Evolutionary conservation across 2,113 vertebrate genomes (phyloP).

Genomic region (Myrmophylax atrothorax): DNA sequence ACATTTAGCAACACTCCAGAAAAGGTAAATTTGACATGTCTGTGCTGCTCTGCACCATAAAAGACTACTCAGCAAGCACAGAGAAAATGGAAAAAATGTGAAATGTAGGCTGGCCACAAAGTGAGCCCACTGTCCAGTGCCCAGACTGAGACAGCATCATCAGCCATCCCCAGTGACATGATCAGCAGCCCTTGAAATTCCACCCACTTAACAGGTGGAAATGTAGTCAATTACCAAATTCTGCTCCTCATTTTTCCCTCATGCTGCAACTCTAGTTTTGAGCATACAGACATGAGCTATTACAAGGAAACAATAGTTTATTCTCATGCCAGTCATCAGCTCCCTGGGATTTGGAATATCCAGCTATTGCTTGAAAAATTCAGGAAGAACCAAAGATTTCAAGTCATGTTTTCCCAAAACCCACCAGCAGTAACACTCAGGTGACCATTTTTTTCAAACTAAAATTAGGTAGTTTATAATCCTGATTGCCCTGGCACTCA

Average conservation of each 20-base stretch:
- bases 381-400: background rate
- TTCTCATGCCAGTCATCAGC: background rate
- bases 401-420: background rate
- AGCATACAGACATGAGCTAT: background rate
- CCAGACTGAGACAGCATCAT: background rate
- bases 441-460: background rate
- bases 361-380: background rate
- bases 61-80: background rate
- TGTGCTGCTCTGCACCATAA: background rate
- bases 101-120: background rate
- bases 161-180: background rate
- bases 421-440: background rate
- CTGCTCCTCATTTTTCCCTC: background rate
- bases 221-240: background rate
- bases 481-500: background rate
- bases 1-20: background rate
- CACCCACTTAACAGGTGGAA: background rate
- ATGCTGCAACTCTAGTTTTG: background rate
- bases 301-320: background rate
- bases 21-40: background rate
- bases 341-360: background rate
- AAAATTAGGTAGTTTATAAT: background rate
- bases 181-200: background rate
- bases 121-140: background rate
- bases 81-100: accelerated